Base-by-base conservation (phyloP, 1,140 invertebrate species). In the Drosophila santomea region DNA sequence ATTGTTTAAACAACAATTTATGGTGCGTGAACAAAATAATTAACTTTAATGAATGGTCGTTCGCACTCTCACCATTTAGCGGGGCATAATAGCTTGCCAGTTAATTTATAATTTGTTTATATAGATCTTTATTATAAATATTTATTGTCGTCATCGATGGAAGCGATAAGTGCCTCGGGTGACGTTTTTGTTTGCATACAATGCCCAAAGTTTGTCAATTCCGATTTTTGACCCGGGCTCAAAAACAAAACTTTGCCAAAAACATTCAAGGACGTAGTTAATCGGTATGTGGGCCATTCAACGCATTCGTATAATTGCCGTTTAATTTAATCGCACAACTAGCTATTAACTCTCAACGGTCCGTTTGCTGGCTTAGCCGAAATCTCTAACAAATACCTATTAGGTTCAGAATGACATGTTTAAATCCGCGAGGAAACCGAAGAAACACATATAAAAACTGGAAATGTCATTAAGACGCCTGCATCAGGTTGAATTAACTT, bases 31-130 rank as follows among this genome's bases (percentile, higher is more conserved):
- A 39, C 5, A 10, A 17, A 71, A 71, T 41, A 41, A 69, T 35
- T 12, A 56, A 35, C 28, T 35, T 25, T 48, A n/a, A n/a, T 48
- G 23, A 69, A 38, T 32, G 35, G 43, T 10, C 51, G 23, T 57
- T 73, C 32, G 39, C 51, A 74, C 66, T 69, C 62, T 64, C 66
- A 56, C 63, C 41, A 69, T 69, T 69, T 64, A 69, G 23, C 41
- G 39, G 50, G 35, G 56, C 56, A 69, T 69, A 61, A 60, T 71
- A n/a, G 63, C 38, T 68, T 48, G 48, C 32, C 48, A 54, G n/a
- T 45, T 62, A 38, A 25, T 55, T 41, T 67, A 56, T 68, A 23
- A 28, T 25, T 15, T 20, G 3, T 35, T 56, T 56, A 36, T 66
- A 64, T 35, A 66, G 25, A 51, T 43, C 45, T 35, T 23, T 47